These are phyloP conservation scores for Xylocampa areola DNA, from an alignment of 2,888 invertebrate genomes.

Conservation along the genomic window DNA sequence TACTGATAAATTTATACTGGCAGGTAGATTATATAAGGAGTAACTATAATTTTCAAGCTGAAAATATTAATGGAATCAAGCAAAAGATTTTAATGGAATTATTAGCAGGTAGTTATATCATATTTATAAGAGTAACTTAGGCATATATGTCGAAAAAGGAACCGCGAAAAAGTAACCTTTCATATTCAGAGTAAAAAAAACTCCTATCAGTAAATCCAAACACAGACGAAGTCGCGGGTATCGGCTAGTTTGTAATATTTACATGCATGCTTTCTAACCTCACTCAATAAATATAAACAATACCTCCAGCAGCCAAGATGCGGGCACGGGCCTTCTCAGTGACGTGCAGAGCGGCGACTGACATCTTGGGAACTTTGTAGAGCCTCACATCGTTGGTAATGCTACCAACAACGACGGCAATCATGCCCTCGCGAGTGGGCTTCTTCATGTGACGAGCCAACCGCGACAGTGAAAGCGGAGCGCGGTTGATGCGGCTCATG, in stretches of 20 bases:
- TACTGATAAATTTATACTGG: no score
- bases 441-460: slow-evolving; percentile 96
- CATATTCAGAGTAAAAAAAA: no score
- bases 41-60: no score
- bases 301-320: slow-evolving; percentile 98
- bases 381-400: slow-evolving; percentile 98
- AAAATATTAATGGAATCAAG: no score
- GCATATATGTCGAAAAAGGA: no score
- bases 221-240: no score
- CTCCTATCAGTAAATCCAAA: no score
- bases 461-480: slow-evolving; percentile 97
- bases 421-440: slow-evolving; percentile 94
- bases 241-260: slow-evolving; percentile 8
- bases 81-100: no score
- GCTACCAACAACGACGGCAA: slow-evolving; percentile 98
- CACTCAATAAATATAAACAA: slow-evolving; percentile 50
- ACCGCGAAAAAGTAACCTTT: no score
- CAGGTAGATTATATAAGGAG: no score
- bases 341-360: slow-evolving; percentile 97
- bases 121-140: no score
- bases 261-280: slow-evolving; percentile 46
- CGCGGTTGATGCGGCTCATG: slow-evolving; percentile 98
- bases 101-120: no score
- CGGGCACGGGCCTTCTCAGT: slow-evolving; percentile 98
- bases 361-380: slow-evolving; percentile 96